These are phyloP conservation scores for Neosilurus mollespiculum DNA, from an alignment of 2,797 vertebrate species.

Conservation along the genomic window DNA sequence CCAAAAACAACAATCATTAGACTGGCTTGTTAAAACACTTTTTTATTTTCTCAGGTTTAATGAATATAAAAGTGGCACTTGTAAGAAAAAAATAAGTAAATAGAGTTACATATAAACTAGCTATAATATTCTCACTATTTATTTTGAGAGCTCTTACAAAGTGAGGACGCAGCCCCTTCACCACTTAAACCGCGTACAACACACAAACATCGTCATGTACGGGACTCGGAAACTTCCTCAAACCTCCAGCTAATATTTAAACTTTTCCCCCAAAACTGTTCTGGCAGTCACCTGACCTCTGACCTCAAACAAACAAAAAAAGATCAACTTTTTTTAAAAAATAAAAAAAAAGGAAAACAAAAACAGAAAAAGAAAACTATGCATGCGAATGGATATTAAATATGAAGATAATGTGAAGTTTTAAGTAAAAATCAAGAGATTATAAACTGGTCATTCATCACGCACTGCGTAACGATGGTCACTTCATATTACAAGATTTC, in stretches of 20 bases:
- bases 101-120: slow-evolving; percentile 38
- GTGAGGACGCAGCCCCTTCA: slow-evolving; percentile 57
- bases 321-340: slow-evolving; percentile 79
- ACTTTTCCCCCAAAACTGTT: slow-evolving; percentile 75
- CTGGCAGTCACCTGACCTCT: slow-evolving; percentile 84
- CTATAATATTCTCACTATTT: slow-evolving; percentile 31
- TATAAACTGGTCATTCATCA: slow-evolving; percentile 88
- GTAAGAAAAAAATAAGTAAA: slow-evolving; percentile 29
- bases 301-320: slow-evolving; percentile 64
- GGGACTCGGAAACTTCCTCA: slow-evolving; percentile 65
- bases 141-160: slow-evolving; percentile 35
- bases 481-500: slow-evolving; percentile 58
- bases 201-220: slow-evolving; percentile 86
- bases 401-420: slow-evolving; percentile 86
- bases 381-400: slow-evolving; percentile 88
- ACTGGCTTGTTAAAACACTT: slow-evolving; percentile 35
- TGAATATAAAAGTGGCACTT: slow-evolving; percentile 52
- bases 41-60: slow-evolving; percentile 44
- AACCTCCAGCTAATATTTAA: neutral
- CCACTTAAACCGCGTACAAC: slow-evolving; percentile 50
- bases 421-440: slow-evolving; percentile 80
- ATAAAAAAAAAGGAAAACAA: neutral
- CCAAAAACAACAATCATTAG: slow-evolving; percentile 28
- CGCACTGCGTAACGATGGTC: slow-evolving; percentile 99
- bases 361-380: slow-evolving; percentile 58